Evolutionary conservation across 2,797 vertebrate genomes (phyloP).

Genomic region (Scarus forsteni): DNA sequence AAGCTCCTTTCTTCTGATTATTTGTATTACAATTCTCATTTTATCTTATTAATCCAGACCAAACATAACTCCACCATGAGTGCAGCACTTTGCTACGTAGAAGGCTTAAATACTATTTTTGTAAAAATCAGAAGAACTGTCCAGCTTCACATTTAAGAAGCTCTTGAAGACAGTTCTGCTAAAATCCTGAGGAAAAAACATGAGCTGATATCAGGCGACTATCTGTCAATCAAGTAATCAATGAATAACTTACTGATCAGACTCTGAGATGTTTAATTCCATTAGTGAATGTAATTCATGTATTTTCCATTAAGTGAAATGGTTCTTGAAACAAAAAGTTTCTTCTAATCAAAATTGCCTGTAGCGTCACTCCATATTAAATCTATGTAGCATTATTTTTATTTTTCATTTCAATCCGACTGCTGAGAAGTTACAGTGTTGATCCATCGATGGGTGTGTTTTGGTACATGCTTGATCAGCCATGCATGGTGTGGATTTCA

Average conservation of each 20-base stretch:
- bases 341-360: conserved; percentile 5
- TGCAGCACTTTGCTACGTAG: no score
- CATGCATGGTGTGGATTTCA: conserved; percentile 74
- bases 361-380: not conserved
- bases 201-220: not conserved
- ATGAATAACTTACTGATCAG: not conserved
- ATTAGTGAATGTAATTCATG: not conserved
- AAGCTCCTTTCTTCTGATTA: no score
- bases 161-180: not conserved
- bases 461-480: conserved; percentile 73
- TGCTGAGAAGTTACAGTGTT: conserved; percentile 52
- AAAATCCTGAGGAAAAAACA: not conserved
- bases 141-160: not conserved
- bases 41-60: no score
- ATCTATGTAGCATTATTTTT: conserved; percentile 3
- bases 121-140: no score
- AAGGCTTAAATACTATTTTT: no score
- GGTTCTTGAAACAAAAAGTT: not conserved
- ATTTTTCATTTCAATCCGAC: conserved; percentile 27
- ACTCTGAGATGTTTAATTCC: not conserved
- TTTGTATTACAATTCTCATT: no score
- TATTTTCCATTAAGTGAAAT: conserved; percentile 3
- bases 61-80: no score
- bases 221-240: not conserved
- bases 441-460: conserved; percentile 59